phyloP scores from a whole-genome alignment of 2,797 vertebrate genomes.

The Tapirus indicus region DNA sequence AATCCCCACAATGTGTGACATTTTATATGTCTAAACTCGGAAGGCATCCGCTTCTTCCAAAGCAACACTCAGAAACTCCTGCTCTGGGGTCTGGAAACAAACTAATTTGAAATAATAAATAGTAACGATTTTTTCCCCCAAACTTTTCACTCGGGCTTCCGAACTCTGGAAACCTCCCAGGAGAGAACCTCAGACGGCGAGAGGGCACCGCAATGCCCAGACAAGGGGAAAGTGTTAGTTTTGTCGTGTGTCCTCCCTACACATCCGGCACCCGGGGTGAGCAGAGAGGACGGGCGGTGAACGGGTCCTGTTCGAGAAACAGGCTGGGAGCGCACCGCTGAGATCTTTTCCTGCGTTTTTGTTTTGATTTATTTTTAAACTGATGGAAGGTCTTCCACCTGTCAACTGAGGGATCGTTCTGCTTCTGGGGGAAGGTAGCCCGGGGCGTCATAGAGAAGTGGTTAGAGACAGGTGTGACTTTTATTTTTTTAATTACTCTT shows the following conservation, averaged over 20 bases:
- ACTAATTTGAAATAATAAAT: background rate
- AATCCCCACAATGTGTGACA: background rate
- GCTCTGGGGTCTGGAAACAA: background rate
- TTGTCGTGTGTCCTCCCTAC: background rate
- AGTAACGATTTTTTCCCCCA: background rate
- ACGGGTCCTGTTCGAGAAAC: background rate
- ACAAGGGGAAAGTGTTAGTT: background rate
- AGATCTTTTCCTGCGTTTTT: background rate
- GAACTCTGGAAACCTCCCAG: slow-evolving; percentile 25
- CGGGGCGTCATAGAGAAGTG: background rate
- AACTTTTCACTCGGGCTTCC: slow-evolving; percentile 60
- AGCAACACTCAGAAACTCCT: background rate
- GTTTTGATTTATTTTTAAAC: slow-evolving; percentile 54
- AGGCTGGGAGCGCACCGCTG: background rate
- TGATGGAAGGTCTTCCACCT: background rate
- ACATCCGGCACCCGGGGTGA: background rate
- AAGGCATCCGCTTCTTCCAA: background rate
- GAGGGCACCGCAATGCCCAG: background rate
- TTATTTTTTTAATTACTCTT: slow-evolving; percentile 47
- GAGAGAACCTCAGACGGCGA: background rate
- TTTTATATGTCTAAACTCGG: background rate
- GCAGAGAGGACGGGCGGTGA: accelerated
- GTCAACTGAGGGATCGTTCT: slow-evolving; percentile 77
- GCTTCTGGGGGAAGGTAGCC: background rate
- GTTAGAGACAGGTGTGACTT: background rate